Evolutionary conservation across 2,888 invertebrate species (phyloP), one percentile per base, ranked within the genome.

Genomic region (Zaprionus obscuricornis): DNA sequence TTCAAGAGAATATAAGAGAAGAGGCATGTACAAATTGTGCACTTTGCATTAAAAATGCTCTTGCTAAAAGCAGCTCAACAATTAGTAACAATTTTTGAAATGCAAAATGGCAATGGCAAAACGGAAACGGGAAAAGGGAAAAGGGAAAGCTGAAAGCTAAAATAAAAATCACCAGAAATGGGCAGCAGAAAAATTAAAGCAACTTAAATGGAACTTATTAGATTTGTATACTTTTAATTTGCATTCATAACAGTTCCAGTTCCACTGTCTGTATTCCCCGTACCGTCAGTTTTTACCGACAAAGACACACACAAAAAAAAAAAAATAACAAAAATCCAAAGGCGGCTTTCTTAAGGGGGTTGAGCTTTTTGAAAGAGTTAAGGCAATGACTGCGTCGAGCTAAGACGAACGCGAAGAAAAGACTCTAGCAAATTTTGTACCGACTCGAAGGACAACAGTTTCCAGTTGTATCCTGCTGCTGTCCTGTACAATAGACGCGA

Each of bases 191-290:
- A 85, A 81, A 75, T 86, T 87, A 74, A 79, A 87, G 75, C 78
- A 52, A 76, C 86, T 87, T 86, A 77, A 84, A 85, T 86, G 85
- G 67, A 84, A 87, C 83, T 88, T 88, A 87, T 88, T 88, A 87
- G 88, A 88, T 88, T 88, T 88, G 88, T 88, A 87, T 88, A 87
- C 87, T 88, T 88, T 88, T 88, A 88, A 88, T 88, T 88, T 88
- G 89, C 88, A 88, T 88, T 88, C 88, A 88, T 85, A 88, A 88
- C 88, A 88, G 85, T 60, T 67, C 69, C 73, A 59, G 33, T 55
- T 36, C 14, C 58, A 52, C 17, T 3, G 10, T 26, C 18, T 24
- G 26, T 8, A 1, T 18, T 26, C 34, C 20, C 26, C 13, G 3
- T 22, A n/a, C 10, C 10, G 10, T 5, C 20, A 13, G n/a, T n/a